Conservation (phyloP, 1,140 invertebrate genomes). For the roundworm (Caenorhabditis elegans) region DNA sequence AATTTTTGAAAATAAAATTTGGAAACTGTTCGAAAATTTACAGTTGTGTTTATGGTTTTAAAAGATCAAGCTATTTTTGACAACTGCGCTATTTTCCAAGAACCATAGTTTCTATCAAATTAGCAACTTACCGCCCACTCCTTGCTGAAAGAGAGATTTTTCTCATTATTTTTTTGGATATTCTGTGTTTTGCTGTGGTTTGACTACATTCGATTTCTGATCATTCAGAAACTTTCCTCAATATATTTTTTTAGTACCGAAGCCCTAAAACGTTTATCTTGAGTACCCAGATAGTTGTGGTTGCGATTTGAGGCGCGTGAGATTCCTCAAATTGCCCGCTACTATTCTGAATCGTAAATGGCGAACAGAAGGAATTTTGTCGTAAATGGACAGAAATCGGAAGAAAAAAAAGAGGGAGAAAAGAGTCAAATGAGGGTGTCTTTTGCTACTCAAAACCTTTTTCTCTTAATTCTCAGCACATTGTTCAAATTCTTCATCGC, state of each 20-base stretch:
- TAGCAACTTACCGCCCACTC: no score
- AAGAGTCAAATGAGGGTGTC: slow-evolving; percentile 2
- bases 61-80: no score
- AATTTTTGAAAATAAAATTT: no score
- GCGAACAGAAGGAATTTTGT: background rate
- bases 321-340: slow-evolving; percentile 25
- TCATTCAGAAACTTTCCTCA: background rate
- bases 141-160: no score
- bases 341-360: slow-evolving; percentile 26
- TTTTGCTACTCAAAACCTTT: background rate
- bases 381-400: slow-evolving; percentile 29
- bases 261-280: slow-evolving; percentile 23
- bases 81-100: no score
- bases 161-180: no score
- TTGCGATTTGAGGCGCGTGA: background rate
- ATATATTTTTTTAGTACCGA: slow-evolving; percentile 20
- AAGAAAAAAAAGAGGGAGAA: background rate
- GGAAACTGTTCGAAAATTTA: no score
- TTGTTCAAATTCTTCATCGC: slow-evolving; percentile 16
- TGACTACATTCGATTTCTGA: background rate
- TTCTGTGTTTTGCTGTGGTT: no score
- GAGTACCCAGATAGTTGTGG: background rate
- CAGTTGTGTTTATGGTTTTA: no score
- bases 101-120: no score
- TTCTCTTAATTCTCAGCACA: background rate